These are phyloP conservation scores for Hydrophis major DNA, from an alignment of 2,797 vertebrate genomes.

Conservation along the genomic window DNA sequence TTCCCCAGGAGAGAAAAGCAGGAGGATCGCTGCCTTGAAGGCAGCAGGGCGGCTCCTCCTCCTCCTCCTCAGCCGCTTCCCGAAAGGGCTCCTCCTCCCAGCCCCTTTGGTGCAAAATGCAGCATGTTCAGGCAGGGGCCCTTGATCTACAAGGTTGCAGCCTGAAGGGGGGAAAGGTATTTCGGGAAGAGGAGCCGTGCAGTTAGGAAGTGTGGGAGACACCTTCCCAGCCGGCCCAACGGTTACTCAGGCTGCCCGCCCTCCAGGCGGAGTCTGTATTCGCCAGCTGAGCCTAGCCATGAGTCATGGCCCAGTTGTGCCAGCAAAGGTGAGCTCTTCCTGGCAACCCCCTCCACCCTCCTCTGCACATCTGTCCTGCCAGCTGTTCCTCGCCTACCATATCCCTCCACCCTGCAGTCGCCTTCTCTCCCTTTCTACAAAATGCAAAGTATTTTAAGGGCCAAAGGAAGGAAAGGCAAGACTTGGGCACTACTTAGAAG, in stretches of 20 bases:
- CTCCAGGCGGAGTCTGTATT: not conserved
- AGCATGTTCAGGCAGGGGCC: not conserved
- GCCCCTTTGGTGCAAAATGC: not conserved
- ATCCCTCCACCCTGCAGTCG: not conserved
- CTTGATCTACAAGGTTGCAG: not conserved
- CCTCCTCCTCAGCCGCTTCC: not conserved
- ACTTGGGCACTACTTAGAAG: not conserved
- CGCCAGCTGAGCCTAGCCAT: too few species aligned
- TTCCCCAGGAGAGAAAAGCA: not conserved
- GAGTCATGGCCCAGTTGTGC: not conserved
- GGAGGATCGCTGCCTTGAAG: too few species aligned
- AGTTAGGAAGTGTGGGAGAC: not conserved
- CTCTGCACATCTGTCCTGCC: not conserved
- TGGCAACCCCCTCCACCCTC: slow-evolving; percentile 1
- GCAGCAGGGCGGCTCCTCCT: too few species aligned
- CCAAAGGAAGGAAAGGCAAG: not conserved
- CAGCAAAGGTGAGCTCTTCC: not conserved
- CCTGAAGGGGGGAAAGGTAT: not conserved
- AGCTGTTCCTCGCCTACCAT: slow-evolving; percentile 16
- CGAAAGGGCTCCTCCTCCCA: not conserved
- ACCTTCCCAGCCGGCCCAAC: not conserved
- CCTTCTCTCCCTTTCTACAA: not conserved
- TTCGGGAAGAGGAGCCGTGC: not conserved
- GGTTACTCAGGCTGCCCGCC: not conserved
- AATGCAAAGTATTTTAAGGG: slow-evolving; percentile 9